Conservation (phyloP, 2,113 vertebrate species). For the Oxyruncus cristatus region DNA sequence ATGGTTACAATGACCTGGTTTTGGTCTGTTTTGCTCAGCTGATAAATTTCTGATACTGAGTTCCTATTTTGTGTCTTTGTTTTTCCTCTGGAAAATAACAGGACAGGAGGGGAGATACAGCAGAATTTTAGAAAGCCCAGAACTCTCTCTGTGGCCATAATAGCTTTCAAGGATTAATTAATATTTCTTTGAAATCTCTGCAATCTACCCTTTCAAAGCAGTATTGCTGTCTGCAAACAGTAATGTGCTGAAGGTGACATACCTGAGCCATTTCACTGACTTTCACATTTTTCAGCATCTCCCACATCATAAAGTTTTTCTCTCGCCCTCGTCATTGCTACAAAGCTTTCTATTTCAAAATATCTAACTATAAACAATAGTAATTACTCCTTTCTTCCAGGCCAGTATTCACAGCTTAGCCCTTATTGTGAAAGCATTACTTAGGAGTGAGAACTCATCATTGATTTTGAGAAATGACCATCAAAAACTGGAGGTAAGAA, state of each 20-base stretch:
- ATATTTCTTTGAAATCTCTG: not conserved
- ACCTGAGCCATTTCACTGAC: not conserved
- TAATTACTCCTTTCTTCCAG: slow-evolving; percentile 68
- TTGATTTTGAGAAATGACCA: slow-evolving; percentile 78
- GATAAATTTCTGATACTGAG: not conserved
- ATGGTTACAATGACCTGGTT: not conserved
- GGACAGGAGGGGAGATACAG: not conserved
- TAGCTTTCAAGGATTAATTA: not conserved
- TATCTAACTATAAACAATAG: not conserved
- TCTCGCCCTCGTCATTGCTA: not conserved
- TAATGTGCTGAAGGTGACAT: not conserved
- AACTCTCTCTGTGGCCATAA: not conserved
- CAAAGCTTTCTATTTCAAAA: not conserved
- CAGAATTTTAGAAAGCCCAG: not conserved
- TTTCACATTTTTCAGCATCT: not conserved
- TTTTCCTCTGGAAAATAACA: not conserved
- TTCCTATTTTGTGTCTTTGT: not conserved
- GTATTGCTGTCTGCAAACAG: not conserved
- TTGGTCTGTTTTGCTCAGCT: not conserved
- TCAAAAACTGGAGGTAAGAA: slow-evolving; percentile 79
- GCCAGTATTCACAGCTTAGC: slow-evolving; percentile 82
- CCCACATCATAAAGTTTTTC: not conserved
- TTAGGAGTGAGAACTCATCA: slow-evolving; percentile 75
- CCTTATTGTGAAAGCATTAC: slow-evolving; percentile 77
- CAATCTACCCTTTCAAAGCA: not conserved